Conservation (phyloP, 1,140 invertebrate genomes). For the Rhynchophorus ferrugineus region DNA sequence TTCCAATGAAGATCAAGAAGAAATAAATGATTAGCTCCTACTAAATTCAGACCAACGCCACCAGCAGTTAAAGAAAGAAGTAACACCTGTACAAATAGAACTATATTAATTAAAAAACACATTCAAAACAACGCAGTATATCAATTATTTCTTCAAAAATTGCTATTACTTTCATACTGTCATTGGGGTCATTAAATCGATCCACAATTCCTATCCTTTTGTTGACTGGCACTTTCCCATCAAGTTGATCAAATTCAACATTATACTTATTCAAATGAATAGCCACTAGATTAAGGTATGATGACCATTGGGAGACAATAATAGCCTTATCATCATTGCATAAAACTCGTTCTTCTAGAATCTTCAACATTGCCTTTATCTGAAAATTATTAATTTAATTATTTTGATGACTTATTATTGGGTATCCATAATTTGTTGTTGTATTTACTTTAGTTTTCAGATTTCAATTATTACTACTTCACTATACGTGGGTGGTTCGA, state of each 20-base stretch:
- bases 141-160: slow-evolving; percentile 10
- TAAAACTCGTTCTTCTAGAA: slow-evolving; percentile 51
- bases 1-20: slow-evolving; percentile 93
- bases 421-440: background rate
- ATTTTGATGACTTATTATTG: too few relatives aligned
- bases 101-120: background rate
- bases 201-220: slow-evolving; percentile 57
- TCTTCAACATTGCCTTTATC: slow-evolving; percentile 53
- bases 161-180: slow-evolving; percentile 44
- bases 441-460: background rate
- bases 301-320: slow-evolving; percentile 83
- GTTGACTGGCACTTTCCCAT: slow-evolving; percentile 57
- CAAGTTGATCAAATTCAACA: slow-evolving; percentile 55
- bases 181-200: slow-evolving; percentile 59
- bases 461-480: background rate
- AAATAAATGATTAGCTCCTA: slow-evolving; percentile 85
- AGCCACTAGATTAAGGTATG: slow-evolving; percentile 61
- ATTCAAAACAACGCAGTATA: background rate
- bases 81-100: slow-evolving; percentile 48
- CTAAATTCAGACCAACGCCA: slow-evolving; percentile 83
- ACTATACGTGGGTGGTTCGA: too few relatives aligned
- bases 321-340: slow-evolving; percentile 62
- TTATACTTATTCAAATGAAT: slow-evolving; percentile 47
- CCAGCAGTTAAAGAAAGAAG: slow-evolving; percentile 82
- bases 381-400: too few relatives aligned